These are phyloP conservation scores for Aepyceros melampus DNA, from an alignment of 2,113 vertebrate species.

Conservation along the genomic window DNA sequence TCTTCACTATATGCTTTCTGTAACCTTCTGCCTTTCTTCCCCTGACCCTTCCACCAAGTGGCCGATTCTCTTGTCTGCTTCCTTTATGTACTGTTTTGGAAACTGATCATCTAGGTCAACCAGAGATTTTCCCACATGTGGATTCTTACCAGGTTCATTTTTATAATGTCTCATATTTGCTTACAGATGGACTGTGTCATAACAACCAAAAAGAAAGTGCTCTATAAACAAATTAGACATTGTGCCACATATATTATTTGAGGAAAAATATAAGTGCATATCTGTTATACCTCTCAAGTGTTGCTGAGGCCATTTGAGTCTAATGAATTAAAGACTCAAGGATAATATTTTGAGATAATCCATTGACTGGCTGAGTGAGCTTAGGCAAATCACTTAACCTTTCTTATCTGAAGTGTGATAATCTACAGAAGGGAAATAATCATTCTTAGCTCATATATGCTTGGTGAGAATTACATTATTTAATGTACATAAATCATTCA, in stretches of 20 bases:
- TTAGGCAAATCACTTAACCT: slow-evolving; percentile 60
- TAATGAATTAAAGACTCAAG: slow-evolving; percentile 54
- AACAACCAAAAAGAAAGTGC: neutral
- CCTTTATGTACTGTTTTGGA: neutral
- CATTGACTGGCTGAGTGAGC: slow-evolving; percentile 48
- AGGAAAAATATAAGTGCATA: neutral
- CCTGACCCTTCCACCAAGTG: neutral
- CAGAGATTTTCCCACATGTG: neutral
- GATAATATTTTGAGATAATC: slow-evolving; percentile 57
- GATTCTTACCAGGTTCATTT: neutral
- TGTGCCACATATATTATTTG: neutral
- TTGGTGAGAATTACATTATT: slow-evolving; percentile 61
- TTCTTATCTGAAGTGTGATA: slow-evolving; percentile 53
- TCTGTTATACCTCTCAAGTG: neutral
- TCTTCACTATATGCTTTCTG: neutral
- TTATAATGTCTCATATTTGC: neutral
- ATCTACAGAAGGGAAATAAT: slow-evolving; percentile 45
- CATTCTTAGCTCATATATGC: slow-evolving; percentile 53
- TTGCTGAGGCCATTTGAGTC: slow-evolving; percentile 23
- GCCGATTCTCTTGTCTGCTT: neutral
- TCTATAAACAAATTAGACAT: slow-evolving; percentile 33
- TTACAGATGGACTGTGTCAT: neutral
- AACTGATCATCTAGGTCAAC: neutral
- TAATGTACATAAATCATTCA: slow-evolving; percentile 67
- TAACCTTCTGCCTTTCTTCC: neutral